phyloP scores from a whole-genome alignment of 2,113 vertebrate species.

The Halichoerus grypus region DNA sequence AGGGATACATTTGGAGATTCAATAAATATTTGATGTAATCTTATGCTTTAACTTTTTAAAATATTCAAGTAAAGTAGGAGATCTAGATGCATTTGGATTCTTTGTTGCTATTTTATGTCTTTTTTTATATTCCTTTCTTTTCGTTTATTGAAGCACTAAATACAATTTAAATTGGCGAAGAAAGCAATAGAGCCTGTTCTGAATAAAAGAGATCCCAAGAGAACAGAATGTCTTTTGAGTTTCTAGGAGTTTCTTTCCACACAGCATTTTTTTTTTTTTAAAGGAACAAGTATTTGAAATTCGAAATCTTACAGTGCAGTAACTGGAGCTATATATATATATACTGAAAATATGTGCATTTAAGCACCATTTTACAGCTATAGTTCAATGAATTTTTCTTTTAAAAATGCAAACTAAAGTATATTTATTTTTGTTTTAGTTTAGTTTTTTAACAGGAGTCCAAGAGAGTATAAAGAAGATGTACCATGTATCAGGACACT shows the following conservation, averaged over 20 bases:
- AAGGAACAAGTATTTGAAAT: constrained; percentile 24
- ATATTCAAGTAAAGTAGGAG: constrained; percentile 57
- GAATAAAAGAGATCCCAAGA: constrained; percentile 38
- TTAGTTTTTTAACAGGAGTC: constrained; percentile 15
- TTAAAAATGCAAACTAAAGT: not conserved
- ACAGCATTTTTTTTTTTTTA: constrained; percentile 5
- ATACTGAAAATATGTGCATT: constrained; percentile 7
- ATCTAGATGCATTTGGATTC: constrained; percentile 48
- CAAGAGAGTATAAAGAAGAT: constrained; percentile 14
- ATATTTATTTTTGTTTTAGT: not conserved
- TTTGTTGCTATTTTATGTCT: constrained; percentile 67
- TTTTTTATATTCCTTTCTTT: constrained; percentile 68
- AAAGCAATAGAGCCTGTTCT: not conserved
- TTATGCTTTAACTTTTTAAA: constrained; percentile 69
- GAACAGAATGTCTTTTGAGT: not conserved
- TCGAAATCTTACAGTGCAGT: constrained; percentile 34
- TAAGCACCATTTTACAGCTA: not conserved
- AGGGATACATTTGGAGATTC: constrained; percentile 50
- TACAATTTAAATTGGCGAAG: constrained; percentile 51
- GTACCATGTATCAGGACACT: not conserved
- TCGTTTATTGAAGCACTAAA: constrained; percentile 69
- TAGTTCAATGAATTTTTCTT: constrained; percentile 16
- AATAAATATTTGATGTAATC: constrained; percentile 78
- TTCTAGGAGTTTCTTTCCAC: constrained; percentile 65
- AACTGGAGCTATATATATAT: not conserved